Conservation (phyloP, 92 coral and sea anemone species). For the Umimayanthus kanabou region DNA sequence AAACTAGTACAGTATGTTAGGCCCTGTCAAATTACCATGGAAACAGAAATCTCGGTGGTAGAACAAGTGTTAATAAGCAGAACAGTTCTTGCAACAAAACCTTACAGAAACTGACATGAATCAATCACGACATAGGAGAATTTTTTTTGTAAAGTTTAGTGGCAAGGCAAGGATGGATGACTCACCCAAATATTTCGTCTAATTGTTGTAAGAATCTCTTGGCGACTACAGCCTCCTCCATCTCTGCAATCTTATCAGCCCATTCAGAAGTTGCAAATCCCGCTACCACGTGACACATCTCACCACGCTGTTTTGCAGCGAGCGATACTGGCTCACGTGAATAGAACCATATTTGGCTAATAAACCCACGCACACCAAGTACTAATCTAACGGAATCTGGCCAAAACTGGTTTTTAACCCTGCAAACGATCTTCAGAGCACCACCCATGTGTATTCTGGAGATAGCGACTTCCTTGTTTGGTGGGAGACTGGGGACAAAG, state of each 20-base stretch:
- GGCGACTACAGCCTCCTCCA: constrained; percentile 68
- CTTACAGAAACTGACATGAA: no score
- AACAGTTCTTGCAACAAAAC: no score
- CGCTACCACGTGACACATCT: constrained; percentile 76
- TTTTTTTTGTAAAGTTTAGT: no score
- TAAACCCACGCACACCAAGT: constrained; percentile 7
- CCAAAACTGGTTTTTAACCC: constrained; percentile 87
- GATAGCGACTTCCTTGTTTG: constrained; percentile 74
- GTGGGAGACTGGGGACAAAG: constrained; percentile 79
- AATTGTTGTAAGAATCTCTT: constrained; percentile 70
- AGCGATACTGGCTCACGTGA: constrained; percentile 66
- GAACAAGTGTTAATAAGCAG: no score
- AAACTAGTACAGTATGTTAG: no score
- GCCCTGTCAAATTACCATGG: no score
- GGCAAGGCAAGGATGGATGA: not conserved
- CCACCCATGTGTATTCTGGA: constrained; percentile 73
- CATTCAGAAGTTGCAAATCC: constrained; percentile 88
- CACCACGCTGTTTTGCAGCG: constrained; percentile 40
- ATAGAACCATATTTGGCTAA: constrained; percentile 93
- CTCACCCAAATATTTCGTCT: constrained; percentile 84
- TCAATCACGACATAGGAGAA: no score
- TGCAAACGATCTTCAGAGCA: constrained; percentile 85
- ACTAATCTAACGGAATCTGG: constrained; percentile 31
- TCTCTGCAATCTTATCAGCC: constrained; percentile 75
- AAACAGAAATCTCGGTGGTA: no score